A percentile compares a stretch with the other conserved stretches of the same genome.
These are phyloP conservation scores for Semnornis frantzii DNA, from an alignment of 2,113 vertebrate genomes.

Conservation along the genomic window DNA sequence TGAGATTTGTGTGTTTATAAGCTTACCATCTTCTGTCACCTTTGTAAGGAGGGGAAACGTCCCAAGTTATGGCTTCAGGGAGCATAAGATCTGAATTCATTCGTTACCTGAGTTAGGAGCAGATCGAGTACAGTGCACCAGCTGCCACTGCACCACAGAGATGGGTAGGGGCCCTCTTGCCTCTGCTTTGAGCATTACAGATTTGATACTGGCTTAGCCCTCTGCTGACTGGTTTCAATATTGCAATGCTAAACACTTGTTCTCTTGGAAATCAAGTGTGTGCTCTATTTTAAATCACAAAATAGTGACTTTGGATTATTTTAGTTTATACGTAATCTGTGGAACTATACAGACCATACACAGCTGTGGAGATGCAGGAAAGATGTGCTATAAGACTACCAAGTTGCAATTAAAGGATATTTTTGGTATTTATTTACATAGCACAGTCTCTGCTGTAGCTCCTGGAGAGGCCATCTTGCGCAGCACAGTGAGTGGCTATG, in stretches of 20 bases:
- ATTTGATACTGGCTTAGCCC: background rate
- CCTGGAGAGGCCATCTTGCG: background rate
- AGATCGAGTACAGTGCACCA: rapidly evolving
- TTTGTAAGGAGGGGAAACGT: background rate
- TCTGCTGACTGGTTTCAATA: background rate
- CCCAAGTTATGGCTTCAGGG: background rate
- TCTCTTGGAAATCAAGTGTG: rapidly evolving
- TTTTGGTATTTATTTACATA: background rate
- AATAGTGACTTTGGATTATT: background rate
- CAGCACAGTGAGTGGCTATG: background rate
- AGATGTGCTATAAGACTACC: background rate
- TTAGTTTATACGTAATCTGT: background rate
- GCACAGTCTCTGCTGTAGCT: background rate
- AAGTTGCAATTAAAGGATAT: background rate
- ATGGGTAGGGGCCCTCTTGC: background rate
- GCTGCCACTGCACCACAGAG: rapidly evolving
- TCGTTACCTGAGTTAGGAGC: rapidly evolving
- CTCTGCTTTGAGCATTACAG: background rate
- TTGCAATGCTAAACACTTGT: background rate
- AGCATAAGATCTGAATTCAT: background rate
- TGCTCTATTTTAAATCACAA: background rate
- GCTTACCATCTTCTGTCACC: background rate
- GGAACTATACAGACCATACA: background rate
- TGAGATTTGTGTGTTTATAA: background rate
- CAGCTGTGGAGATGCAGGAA: background rate